Percentiles rank a stretch among this genome's conserved stretches.
These are phyloP conservation scores for Tiliqua scincoides DNA, from an alignment of 2,113 vertebrate genomes.

Conservation along the genomic window DNA sequence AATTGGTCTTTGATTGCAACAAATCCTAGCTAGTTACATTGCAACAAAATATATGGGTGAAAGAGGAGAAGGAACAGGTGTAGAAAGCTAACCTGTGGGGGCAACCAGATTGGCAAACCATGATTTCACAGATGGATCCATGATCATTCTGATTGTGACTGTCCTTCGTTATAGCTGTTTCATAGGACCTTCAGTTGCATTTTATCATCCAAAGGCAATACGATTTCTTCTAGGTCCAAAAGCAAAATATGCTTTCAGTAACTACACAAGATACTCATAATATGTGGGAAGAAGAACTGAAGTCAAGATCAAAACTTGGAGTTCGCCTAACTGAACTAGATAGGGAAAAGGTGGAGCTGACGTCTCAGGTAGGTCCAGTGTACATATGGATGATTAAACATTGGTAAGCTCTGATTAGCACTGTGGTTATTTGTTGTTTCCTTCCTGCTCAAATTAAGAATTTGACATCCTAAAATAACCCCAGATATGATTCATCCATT, in stretches of 20 bases:
- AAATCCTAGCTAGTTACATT: neutral
- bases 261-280: conserved; percentile 80
- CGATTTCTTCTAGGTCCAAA: conserved; percentile 77
- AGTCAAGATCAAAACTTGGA: conserved; percentile 80
- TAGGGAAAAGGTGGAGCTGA: conserved; percentile 79
- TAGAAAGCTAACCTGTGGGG: neutral
- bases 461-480: neutral
- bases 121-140: neutral
- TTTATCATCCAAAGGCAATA: neutral
- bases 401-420: neutral
- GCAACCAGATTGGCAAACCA: neutral
- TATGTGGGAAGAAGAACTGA: conserved; percentile 87
- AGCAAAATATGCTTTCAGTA: conserved; percentile 78
- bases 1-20: too few species aligned
- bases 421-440: neutral
- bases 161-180: neutral
- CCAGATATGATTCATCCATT: neutral
- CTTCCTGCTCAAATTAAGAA: neutral
- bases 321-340: conserved; percentile 83
- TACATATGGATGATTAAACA: neutral
- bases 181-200: neutral
- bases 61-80: neutral
- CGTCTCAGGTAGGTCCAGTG: conserved; percentile 70
- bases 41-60: neutral
- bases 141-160: neutral